Conservation (phyloP, 1,140 invertebrate genomes). For the Akabosia matsudoensis region DNA sequence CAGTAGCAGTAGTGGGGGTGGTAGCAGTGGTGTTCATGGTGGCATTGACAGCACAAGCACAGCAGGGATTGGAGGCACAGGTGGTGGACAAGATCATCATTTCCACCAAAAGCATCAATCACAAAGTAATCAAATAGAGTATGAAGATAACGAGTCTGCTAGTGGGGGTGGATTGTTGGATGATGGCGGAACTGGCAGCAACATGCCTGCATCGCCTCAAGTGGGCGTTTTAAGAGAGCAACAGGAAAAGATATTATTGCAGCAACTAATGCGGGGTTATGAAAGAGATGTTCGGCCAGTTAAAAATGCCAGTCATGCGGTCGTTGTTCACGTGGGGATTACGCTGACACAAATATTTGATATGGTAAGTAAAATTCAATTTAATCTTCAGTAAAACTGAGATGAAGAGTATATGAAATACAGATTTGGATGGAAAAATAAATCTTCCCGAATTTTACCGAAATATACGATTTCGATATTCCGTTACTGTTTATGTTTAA, state of each 20-base stretch:
- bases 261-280: slow-evolving; percentile 57
- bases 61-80: neutral
- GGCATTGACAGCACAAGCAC: neutral
- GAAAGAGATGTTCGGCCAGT: slow-evolving; percentile 60
- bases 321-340: slow-evolving; percentile 59
- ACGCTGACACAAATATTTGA: slow-evolving; percentile 63
- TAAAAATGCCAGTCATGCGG: slow-evolving; percentile 56
- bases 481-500: no score
- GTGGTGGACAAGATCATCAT: neutral
- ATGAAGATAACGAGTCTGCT: neutral
- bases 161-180: neutral
- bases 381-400: no score
- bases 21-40: neutral
- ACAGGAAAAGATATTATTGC: slow-evolving; percentile 59
- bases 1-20: neutral
- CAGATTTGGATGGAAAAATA: no score
- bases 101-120: neutral
- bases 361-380: slow-evolving; percentile 50
- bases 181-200: neutral
- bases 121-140: neutral
- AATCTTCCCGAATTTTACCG: no score
- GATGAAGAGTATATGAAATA: no score
- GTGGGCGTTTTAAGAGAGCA: slow-evolving; percentile 45
- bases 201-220: neutral
- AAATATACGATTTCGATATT: no score